Conservation (phyloP, 2,888 invertebrate species). For the Agonopterix arenella region DNA sequence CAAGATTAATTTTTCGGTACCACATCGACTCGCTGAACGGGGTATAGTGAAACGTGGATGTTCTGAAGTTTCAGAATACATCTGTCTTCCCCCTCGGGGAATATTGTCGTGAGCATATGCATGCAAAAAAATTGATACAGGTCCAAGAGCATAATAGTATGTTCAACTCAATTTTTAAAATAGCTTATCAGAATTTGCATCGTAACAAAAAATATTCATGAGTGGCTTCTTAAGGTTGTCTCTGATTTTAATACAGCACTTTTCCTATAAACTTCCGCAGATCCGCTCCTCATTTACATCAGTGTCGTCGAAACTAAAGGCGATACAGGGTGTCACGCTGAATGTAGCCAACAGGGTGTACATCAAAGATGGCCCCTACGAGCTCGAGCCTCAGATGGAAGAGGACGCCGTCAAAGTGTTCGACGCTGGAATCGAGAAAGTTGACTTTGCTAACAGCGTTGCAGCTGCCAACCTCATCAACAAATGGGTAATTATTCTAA, state of each 20-base stretch:
- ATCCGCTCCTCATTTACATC: conserved; percentile 52
- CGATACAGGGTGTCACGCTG: conserved; percentile 75
- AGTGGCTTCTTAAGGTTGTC: too few relatives aligned
- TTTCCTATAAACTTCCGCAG: conserved; percentile 25
- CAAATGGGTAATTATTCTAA: conserved; percentile 77
- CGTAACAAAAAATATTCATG: conserved; percentile 8
- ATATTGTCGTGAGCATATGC: too few relatives aligned
- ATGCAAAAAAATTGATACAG: too few relatives aligned
- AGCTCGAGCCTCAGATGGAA: conserved; percentile 73
- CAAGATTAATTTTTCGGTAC: too few relatives aligned
- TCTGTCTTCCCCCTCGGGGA: too few relatives aligned
- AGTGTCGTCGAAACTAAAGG: conserved; percentile 41
- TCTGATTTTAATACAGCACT: too few relatives aligned
- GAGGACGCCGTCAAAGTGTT: conserved; percentile 78
- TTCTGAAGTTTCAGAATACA: too few relatives aligned
- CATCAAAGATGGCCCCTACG: conserved; percentile 67
- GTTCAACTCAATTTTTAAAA: too few relatives aligned
- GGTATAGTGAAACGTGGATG: too few relatives aligned
- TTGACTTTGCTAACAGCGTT: conserved; percentile 76
- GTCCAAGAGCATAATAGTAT: too few relatives aligned
- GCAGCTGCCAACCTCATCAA: conserved; percentile 81
- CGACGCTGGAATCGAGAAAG: conserved; percentile 76
- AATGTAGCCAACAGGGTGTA: conserved; percentile 86
- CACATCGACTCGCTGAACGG: too few relatives aligned
- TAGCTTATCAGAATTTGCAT: too few relatives aligned